Evolutionary conservation across 2,113 vertebrate genomes (phyloP).

Genomic region (Phyllostomus hastatus): DNA sequence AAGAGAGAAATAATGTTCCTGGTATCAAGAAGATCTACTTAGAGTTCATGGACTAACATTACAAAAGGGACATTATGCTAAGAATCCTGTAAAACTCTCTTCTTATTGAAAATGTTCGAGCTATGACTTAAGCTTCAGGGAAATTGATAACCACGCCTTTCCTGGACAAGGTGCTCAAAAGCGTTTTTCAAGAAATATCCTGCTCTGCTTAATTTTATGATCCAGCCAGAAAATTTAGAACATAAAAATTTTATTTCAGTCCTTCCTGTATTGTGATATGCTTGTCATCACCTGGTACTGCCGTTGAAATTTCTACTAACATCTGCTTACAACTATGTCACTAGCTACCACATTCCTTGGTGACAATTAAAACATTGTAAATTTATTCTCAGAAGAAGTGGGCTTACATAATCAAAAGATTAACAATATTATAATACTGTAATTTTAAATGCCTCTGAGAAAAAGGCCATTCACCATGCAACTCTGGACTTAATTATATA

Average conservation of each 20-base stretch:
- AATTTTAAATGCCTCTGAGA: constrained; percentile 1
- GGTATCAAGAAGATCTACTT: neutral
- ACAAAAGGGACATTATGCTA: constrained; percentile 29
- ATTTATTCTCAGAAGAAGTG: constrained; percentile 68
- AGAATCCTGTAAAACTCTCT: constrained; percentile 13
- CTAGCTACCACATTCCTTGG: constrained; percentile 43
- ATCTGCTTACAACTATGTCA: constrained; percentile 56
- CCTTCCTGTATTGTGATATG: constrained; percentile 58
- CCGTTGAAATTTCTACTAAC: constrained; percentile 39
- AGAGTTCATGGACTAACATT: neutral
- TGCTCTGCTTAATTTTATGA: constrained; percentile 47
- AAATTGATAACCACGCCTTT: constrained; percentile 22
- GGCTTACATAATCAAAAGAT: constrained; percentile 29
- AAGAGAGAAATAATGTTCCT: constrained; percentile 25
- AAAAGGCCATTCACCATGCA: neutral
- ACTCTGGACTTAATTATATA: neutral
- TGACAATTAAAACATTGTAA: constrained; percentile 74
- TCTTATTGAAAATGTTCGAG: constrained; percentile 15
- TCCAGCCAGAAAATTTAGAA: constrained; percentile 51
- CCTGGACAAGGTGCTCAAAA: constrained; percentile 29
- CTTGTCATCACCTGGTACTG: constrained; percentile 68
- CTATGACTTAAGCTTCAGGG: constrained; percentile 18
- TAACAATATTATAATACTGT: constrained; percentile 17
- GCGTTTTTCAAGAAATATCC: neutral
- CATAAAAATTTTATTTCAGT: constrained; percentile 29